Evolutionary conservation across 2,113 vertebrate species (phyloP).

Genomic region (Mobula hypostoma): DNA sequence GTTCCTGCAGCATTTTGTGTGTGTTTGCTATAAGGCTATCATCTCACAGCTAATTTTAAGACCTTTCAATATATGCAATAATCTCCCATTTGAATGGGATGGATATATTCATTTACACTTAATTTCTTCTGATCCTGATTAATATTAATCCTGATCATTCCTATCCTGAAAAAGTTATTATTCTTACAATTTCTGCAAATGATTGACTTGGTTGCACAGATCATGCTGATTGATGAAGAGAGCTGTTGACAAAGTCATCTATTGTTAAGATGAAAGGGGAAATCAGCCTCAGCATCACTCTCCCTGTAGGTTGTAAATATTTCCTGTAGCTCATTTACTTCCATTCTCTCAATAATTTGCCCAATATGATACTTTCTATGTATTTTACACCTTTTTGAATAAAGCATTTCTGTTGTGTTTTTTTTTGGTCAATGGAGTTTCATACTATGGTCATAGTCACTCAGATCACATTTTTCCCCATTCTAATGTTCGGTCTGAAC

Average conservation of each 20-base stretch:
- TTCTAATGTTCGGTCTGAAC: no score
- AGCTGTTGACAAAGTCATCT: not conserved
- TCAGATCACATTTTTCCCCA: no score
- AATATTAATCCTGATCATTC: not conserved
- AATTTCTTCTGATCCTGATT: not conserved
- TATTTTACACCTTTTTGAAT: not conserved
- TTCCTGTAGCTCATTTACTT: not conserved
- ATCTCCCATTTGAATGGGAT: not conserved
- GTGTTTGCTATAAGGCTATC: not conserved
- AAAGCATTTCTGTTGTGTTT: not conserved
- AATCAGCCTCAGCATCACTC: not conserved
- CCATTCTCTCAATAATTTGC: not conserved
- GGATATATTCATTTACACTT: not conserved
- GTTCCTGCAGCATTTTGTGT: no score
- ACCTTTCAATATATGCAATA: not conserved
- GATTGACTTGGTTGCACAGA: not conserved
- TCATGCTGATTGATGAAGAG: no score
- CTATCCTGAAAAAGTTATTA: not conserved
- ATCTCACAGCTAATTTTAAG: not conserved
- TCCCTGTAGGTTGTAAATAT: not conserved
- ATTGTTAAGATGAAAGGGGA: not conserved
- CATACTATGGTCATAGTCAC: not conserved
- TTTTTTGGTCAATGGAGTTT: not conserved
- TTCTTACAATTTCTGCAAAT: not conserved
- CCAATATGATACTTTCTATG: not conserved